Conservation (phyloP, 2,113 vertebrate genomes). For the Larimichthys polyactis region DNA sequence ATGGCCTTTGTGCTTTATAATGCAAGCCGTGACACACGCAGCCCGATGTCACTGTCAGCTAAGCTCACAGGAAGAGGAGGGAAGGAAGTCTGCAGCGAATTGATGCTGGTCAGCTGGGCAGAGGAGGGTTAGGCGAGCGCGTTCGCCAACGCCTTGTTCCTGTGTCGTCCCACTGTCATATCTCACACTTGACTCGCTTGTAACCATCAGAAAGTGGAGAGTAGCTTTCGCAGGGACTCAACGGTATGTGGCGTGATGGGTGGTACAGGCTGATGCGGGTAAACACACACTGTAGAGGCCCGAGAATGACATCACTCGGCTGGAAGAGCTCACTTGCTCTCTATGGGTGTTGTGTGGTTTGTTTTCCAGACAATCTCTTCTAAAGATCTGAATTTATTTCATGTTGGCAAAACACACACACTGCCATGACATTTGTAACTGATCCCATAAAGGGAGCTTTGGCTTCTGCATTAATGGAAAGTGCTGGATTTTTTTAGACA, state of each 20-base stretch:
- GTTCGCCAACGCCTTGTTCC: slow-evolving; percentile 39
- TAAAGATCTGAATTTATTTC: not conserved
- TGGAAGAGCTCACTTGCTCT: slow-evolving; percentile 24
- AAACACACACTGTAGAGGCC: slow-evolving; percentile 33
- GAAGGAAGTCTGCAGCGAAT: slow-evolving; percentile 36
- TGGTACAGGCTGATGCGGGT: slow-evolving; percentile 20
- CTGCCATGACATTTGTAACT: not conserved
- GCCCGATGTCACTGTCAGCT: slow-evolving; percentile 40
- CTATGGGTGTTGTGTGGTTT: slow-evolving; percentile 9
- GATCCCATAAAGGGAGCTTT: not conserved
- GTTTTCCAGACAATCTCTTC: not conserved
- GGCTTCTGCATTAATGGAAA: slow-evolving; percentile 38
- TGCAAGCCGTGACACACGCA: slow-evolving; percentile 36
- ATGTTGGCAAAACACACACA: not conserved
- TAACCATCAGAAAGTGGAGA: slow-evolving; percentile 39
- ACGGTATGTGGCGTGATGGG: slow-evolving; percentile 66
- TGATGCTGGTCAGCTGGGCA: slow-evolving; percentile 24
- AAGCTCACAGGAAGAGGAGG: slow-evolving; percentile 41
- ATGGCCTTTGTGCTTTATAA: slow-evolving; percentile 54
- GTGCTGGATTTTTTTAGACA: slow-evolving; percentile 26
- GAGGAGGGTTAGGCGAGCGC: slow-evolving; percentile 10
- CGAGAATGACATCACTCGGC: slow-evolving; percentile 21
- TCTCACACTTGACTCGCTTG: slow-evolving; percentile 69
- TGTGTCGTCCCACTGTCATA: slow-evolving; percentile 69
- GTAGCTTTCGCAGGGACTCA: slow-evolving; percentile 53